These are phyloP conservation scores for Dasysyrphus tricinctus DNA, from an alignment of 2,888 invertebrate genomes.

Conservation along the genomic window DNA sequence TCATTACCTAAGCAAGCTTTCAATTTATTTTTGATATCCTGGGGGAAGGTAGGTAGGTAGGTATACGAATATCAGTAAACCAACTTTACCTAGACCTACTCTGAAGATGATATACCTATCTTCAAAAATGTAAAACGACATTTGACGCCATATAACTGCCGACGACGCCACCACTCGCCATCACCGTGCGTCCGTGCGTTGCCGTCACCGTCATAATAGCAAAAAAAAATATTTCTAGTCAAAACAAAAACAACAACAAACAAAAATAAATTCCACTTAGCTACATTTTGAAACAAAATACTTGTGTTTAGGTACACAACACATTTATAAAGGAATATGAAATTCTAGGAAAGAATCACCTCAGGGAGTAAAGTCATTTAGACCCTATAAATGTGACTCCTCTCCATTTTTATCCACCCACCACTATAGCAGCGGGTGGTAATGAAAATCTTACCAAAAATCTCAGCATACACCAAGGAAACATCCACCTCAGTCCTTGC, in stretches of 20 bases:
- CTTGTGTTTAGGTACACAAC: not conserved
- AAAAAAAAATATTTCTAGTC: not conserved
- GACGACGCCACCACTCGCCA: not conserved
- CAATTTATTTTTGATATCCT: conserved; percentile 62
- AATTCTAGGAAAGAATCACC: conserved; percentile 38
- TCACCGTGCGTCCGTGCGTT: not conserved
- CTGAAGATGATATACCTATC: conserved; percentile 25
- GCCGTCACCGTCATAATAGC: not conserved
- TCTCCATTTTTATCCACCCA: not conserved
- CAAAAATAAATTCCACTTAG: conserved; percentile 52
- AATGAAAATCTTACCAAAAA: conserved; percentile 45
- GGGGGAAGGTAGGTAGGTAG: not conserved
- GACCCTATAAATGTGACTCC: not conserved
- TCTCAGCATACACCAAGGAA: conserved; percentile 24
- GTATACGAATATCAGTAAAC: not conserved
- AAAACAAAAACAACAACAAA: conserved; percentile 16
- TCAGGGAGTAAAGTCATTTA: conserved; percentile 52
- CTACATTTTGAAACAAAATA: conserved; percentile 63
- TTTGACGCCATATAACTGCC: conserved; percentile 59
- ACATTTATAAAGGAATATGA: not conserved
- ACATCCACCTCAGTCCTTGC: not conserved
- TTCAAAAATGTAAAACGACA: conserved; percentile 49
- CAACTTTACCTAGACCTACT: not conserved
- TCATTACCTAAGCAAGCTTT: conserved; percentile 66
- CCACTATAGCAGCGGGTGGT: not conserved